These are phyloP conservation scores for Sycophila sp. DNA, from an alignment of 1,140 invertebrate species.

Conservation along the genomic window DNA sequence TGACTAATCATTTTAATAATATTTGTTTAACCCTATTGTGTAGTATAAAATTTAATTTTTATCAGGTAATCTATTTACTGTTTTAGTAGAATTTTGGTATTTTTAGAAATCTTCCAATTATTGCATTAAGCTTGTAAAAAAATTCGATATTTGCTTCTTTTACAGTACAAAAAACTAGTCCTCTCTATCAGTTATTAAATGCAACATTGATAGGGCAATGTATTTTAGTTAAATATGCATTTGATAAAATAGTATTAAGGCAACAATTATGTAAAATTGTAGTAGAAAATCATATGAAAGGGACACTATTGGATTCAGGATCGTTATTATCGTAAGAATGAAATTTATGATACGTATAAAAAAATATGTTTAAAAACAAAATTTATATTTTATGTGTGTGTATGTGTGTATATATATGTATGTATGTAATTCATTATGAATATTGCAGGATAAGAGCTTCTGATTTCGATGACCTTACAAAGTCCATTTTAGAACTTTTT, in stretches of 20 bases:
- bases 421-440: no score
- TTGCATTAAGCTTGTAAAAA: no score
- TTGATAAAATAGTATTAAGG: not conserved
- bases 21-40: no score
- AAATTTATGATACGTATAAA: not conserved
- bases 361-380: not conserved
- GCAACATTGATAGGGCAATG: not conserved
- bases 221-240: not conserved
- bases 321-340: not conserved
- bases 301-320: not conserved
- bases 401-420: no score
- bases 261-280: not conserved
- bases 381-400: no score
- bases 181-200: not conserved
- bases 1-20: no score
- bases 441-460: no score
- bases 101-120: no score
- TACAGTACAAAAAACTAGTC: not conserved
- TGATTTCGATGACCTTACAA: not conserved
- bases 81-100: no score
- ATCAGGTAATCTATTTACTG: no score
- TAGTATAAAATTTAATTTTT: no score
- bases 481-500: not conserved
- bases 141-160: no score
- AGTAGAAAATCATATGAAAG: not conserved